Evolutionary conservation across 1,140 invertebrate genomes (phyloP), one percentile per base, ranked within the genome.

Genomic region (Drosophila mayri): DNA sequence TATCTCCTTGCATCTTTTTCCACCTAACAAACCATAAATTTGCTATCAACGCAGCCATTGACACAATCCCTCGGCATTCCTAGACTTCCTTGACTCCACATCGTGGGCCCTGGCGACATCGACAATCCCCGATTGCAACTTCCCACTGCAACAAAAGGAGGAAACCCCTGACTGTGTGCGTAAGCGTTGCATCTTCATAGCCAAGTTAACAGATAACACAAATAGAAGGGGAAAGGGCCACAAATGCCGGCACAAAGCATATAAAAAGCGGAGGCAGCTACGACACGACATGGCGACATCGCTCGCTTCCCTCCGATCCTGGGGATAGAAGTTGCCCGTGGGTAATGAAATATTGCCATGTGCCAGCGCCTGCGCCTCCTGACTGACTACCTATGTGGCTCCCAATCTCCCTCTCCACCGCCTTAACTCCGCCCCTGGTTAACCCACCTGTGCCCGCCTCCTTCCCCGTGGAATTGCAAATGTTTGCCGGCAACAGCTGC

Each of bases 311-410:
- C 62, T 43, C 67, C 67, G 63, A 52, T 58, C 46, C 47, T 64
- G 52, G 52, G 52, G 9, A 54, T 54, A 70, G 73, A 9, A 43
- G 57, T 61, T 59, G 76, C 74, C 84, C 77, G 84, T 87, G 84
- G 84, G 84, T 88, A 87, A 88, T 87, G 85, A 87, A 88, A 88
- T 87, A 87, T 88, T 73, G 85, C 80, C 80, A 78, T 87, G 84
- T 85, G 81, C 67, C 81, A 76, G 75, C 83, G 82, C 82, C 82
- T 85, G 82, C 79, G 76, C 81, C 79, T 77, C 43, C 71, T 79
- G 76, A 75, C 75, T 79, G 76, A 83, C 59, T 85, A 62, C 76
- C 62, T 37, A 74, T 58, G 32, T 57, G 60, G 60, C 61, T 66
- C 73, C 50, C 50, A 61, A 18, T 28, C 44, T 55, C n/a, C 28